phyloP scores from a whole-genome alignment of 2,888 invertebrate genomes.

The Rotaria macrura region DNA sequence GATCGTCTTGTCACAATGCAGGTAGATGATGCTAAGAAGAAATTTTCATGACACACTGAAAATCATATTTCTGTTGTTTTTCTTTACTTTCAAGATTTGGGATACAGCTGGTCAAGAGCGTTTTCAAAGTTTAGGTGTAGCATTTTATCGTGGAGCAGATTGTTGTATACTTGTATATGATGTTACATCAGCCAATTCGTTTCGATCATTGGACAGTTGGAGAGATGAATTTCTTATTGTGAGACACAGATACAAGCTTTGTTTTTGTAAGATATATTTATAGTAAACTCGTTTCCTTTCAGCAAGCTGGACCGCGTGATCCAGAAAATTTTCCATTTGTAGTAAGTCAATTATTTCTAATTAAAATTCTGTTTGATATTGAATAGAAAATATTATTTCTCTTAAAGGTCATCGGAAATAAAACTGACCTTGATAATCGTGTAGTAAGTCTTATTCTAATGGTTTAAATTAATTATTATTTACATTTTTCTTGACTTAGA shows the following conservation, averaged over 20 bases:
- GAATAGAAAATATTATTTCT: too few relatives aligned
- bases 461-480: too few relatives aligned
- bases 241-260: neutral
- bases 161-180: conserved; percentile 93
- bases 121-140: conserved; percentile 94
- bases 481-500: neutral
- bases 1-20: conserved; percentile 96
- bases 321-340: conserved; percentile 99
- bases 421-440: conserved; percentile 63
- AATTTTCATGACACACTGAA: neutral
- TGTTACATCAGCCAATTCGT: conserved; percentile 91
- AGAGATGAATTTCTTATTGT: conserved; percentile 66
- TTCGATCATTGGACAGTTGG: conserved; percentile 98
- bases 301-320: conserved; percentile 77
- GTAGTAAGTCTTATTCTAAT: neutral
- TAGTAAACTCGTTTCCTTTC: too few relatives aligned
- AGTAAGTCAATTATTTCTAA: conserved; percentile 51
- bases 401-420: conserved; percentile 67
- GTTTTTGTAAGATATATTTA: too few relatives aligned
- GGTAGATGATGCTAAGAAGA: conserved; percentile 44
- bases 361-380: too few relatives aligned
- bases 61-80: neutral
- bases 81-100: conserved; percentile 64
- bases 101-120: conserved; percentile 98
- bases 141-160: conserved; percentile 97